Evolutionary conservation across 2,113 vertebrate species (phyloP).

Genomic region (Nothocercus julius): DNA sequence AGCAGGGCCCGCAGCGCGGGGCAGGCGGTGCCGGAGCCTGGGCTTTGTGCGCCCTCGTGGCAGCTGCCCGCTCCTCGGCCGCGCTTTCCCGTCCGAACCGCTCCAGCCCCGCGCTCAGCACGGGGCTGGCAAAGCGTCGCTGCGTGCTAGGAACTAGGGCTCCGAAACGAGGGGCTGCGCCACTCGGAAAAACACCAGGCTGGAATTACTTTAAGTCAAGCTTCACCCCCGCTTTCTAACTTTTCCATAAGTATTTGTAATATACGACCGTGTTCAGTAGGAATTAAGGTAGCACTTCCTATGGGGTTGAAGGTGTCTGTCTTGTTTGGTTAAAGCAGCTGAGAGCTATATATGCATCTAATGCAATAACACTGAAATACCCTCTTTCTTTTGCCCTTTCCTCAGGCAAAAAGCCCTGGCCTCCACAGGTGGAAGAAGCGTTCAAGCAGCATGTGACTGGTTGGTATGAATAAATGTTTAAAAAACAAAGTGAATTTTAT

Average conservation of each 20-base stretch:
- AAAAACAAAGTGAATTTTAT: background rate
- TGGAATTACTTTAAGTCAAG: background rate
- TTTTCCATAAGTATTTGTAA: background rate
- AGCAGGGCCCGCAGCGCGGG: background rate
- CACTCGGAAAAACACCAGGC: background rate
- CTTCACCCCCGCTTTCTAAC: background rate
- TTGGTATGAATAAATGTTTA: slow-evolving; percentile 79
- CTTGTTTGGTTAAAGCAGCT: no score
- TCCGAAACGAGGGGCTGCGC: background rate
- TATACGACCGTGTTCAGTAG: background rate
- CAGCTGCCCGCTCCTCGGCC: background rate
- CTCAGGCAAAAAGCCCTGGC: slow-evolving; percentile 94
- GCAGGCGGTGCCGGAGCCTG: background rate
- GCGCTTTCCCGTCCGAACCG: background rate
- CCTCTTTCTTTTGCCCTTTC: slow-evolving; percentile 20
- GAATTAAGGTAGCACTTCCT: background rate
- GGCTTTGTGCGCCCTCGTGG: slow-evolving; percentile 59
- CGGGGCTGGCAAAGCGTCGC: background rate
- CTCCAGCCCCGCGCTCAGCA: background rate
- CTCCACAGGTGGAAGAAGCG: slow-evolving; percentile 94
- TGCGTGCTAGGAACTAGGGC: background rate
- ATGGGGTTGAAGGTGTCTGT: background rate
- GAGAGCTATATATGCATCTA: background rate
- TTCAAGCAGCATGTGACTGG: slow-evolving; percentile 98
- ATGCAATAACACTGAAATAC: slow-evolving; percentile 34